Conservation (phyloP, 1,140 invertebrate species). For the Drosophila neocordata region DNA sequence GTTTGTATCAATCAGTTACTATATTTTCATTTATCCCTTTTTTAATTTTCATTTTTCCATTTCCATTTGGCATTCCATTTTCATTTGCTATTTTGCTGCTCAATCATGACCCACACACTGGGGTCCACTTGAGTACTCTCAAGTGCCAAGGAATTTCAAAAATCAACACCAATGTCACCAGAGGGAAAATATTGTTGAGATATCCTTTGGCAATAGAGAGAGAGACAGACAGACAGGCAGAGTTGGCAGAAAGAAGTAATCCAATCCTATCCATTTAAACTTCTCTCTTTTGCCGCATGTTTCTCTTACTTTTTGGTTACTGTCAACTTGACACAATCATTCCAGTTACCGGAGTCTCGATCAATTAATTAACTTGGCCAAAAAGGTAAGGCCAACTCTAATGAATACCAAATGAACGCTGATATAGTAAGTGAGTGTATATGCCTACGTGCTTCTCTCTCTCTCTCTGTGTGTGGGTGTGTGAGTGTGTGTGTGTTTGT, state of each 20-base stretch:
- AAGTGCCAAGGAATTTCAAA: conserved; percentile 80
- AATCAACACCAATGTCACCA: conserved; percentile 62
- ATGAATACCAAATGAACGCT: conserved; percentile 78
- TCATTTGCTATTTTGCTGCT: conserved; percentile 41
- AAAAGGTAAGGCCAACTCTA: conserved; percentile 52
- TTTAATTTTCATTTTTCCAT: conserved; percentile 24
- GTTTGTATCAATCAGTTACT: conserved; percentile 9
- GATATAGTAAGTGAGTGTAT: conserved; percentile 19
- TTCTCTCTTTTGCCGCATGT: background rate
- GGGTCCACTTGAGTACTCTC: conserved; percentile 72
- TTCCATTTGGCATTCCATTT: conserved; percentile 2
- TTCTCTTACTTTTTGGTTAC: conserved; percentile 22
- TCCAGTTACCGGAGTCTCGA: conserved; percentile 36
- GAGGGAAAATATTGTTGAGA: conserved; percentile 13
- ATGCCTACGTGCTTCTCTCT: too few relatives aligned
- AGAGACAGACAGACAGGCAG: too few relatives aligned
- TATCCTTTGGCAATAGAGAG: conserved; percentile 8
- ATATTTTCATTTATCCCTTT: conserved; percentile 22
- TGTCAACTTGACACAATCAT: conserved; percentile 37
- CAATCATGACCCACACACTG: conserved; percentile 50
- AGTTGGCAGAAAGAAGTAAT: conserved; percentile 26
- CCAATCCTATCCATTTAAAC: conserved; percentile 55
- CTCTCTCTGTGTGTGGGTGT: too few relatives aligned
- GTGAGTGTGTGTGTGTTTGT: conserved; percentile 13
- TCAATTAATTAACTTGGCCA: conserved; percentile 77